Conservation (phyloP, 2,113 vertebrate species). For the Sakesphorus luctuosus region DNA sequence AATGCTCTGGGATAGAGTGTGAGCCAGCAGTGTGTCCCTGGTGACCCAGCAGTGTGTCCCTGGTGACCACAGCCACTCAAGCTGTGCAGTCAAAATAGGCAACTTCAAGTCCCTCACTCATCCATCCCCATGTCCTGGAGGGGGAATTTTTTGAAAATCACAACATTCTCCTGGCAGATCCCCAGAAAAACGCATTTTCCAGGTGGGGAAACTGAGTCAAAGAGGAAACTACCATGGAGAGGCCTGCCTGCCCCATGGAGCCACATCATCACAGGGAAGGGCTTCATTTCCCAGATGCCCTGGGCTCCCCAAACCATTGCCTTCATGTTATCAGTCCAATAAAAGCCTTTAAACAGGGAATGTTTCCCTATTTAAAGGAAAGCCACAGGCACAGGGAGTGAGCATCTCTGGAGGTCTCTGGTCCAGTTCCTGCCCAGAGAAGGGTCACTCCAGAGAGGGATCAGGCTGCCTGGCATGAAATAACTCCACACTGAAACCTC, state of each 20-base stretch:
- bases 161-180: background rate
- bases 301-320: background rate
- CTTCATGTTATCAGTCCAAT: background rate
- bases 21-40: background rate
- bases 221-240: background rate
- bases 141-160: background rate
- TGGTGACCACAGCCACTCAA: background rate
- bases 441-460: background rate
- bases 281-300: background rate
- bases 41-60: background rate
- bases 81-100: background rate
- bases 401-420: background rate
- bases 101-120: background rate
- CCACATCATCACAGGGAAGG: background rate
- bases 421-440: fast-evolving
- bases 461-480: background rate
- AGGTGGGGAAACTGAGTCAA: background rate
- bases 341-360: background rate
- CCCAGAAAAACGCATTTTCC: background rate
- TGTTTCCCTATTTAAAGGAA: background rate
- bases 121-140: background rate
- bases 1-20: background rate
- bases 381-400: background rate
- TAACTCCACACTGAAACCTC: background rate
- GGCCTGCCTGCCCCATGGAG: background rate